Evolutionary conservation across 2,888 invertebrate genomes (phyloP), one percentile per base, ranked within the genome.

Genomic region (Rhamnusium bicolor): DNA sequence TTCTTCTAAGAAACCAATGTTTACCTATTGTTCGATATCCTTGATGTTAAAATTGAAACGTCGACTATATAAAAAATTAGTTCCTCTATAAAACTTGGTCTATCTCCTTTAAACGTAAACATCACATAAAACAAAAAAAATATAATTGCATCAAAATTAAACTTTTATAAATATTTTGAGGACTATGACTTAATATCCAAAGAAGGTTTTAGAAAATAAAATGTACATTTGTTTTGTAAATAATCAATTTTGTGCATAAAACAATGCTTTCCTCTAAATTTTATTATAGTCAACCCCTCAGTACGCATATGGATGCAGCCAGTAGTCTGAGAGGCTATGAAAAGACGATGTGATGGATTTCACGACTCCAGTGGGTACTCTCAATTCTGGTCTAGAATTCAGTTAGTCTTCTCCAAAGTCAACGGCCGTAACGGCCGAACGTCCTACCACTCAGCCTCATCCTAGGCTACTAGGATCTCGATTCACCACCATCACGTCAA

Each of bases 321-420:
- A 29, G 53, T n/a, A 67, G 51, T 56, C 67, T 79, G 76, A 78
- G 79, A 75, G 75, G 84, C 85, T 84, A 85, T 86, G 86, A 86
- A 86, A 86, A 85, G 84, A 81, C 85, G 83, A 85, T 86, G 86
- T 87, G 86, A 87, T 87, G 86, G 86, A 87, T 87, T 87, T 87
- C 85, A 87, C 83, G 86, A 85, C 84, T 83, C 87, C 87, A 73
- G 83, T 79, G 86, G 86, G 86, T 87, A 83, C 85, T 83, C 84
- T 87, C 86, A 86, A 87, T 87, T 85, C 84, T 81, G 81, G 81
- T 81, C 84, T 80, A 79, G 84, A 86, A 86, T 86, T 87, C 87
- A 86, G 86, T 86, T 85, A 86, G 83, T 76, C 76, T 72, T 72
- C 77, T 62, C 49, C 69, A 70, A 69, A 75, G 73, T 75, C 77